Evolutionary conservation across 2,797 vertebrate genomes (phyloP), one percentile per base, ranked within the genome.

Genomic region (Aythya fuligula): DNA sequence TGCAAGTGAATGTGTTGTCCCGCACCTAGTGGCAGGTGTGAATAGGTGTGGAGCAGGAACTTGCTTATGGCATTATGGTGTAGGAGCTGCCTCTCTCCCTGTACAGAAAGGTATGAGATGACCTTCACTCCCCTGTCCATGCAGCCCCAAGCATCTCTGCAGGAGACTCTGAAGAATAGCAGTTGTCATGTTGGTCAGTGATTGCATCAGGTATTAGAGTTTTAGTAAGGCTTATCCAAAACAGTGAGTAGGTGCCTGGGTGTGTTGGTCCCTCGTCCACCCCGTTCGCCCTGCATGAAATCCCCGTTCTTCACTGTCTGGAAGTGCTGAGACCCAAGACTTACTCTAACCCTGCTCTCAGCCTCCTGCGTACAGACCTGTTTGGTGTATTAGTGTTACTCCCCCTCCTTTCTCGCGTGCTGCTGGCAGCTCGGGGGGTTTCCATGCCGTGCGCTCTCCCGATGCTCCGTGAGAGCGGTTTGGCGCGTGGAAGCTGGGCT

Each of bases 221-320:
- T 95, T 77, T 96, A 92, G 93, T 94, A 93, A 97, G 93, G 96
- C 94, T 96, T 97, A 95, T 90, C 91, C 83, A 94, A 96, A 95
- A 91, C 91, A 62, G 93, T 91, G 95, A 97, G 97, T 95, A 95
- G 95, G 94, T 91, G 67, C 90, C 86, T 92, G 95, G 94, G 84
- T 93, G 81, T 85, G 69, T 90, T 71, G 60, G 89, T 96, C 75
- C 91, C 74, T 94, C 36, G 83, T 91, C 74, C 95, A 73, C 90
- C 81, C 95, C 78, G 13, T 95, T 96, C 96, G 92, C 90, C 95
- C 92, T 98, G 98, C 98, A 98, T 98, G 97, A 96, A 95, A 89
- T 79, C 94, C 93, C 78, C 84, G 20, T 94, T 95, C 96, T 97
- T 93, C 92, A 84, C 95, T 96, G 93, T 90, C 51, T 93, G 93